Conservation (phyloP, 1,140 invertebrate species). For the Penaeus chinensis region DNA sequence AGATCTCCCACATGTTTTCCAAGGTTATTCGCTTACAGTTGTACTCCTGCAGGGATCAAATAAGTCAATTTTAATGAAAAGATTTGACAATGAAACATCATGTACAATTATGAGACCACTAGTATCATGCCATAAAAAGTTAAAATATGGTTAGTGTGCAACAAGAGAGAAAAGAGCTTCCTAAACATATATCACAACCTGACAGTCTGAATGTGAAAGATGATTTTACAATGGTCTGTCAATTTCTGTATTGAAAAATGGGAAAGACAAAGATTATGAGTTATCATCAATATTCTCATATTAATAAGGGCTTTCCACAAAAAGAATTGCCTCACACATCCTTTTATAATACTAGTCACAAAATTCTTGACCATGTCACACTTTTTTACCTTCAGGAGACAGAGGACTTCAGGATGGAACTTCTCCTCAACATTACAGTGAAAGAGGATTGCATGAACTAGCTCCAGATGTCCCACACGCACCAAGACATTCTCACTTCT, state of each 20-base stretch:
- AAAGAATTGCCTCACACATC: background rate
- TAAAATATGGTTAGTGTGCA: too few species aligned
- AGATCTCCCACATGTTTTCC: constrained; percentile 26
- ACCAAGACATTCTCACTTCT: constrained; percentile 79
- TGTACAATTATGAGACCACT: too few species aligned
- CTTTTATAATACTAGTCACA: background rate
- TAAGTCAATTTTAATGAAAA: background rate
- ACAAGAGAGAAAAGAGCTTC: too few species aligned
- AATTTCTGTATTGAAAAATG: too few species aligned
- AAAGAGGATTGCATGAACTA: constrained; percentile 82
- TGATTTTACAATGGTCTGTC: too few species aligned
- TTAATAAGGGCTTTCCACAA: background rate
- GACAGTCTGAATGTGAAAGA: too few species aligned
- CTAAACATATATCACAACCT: too few species aligned
- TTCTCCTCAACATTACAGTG: constrained; percentile 83
- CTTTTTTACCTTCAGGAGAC: constrained; percentile 46
- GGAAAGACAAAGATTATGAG: too few species aligned
- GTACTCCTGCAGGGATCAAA: constrained; percentile 31
- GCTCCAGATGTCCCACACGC: constrained; percentile 83
- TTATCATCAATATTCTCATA: too few species aligned
- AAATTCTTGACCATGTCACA: background rate
- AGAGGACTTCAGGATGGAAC: constrained; percentile 76
- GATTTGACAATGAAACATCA: background rate
- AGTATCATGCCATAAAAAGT: too few species aligned
- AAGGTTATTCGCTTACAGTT: constrained; percentile 34